These are phyloP conservation scores for Aphelinus atriplicis DNA, from an alignment of 1,140 invertebrate genomes.

Conservation along the genomic window DNA sequence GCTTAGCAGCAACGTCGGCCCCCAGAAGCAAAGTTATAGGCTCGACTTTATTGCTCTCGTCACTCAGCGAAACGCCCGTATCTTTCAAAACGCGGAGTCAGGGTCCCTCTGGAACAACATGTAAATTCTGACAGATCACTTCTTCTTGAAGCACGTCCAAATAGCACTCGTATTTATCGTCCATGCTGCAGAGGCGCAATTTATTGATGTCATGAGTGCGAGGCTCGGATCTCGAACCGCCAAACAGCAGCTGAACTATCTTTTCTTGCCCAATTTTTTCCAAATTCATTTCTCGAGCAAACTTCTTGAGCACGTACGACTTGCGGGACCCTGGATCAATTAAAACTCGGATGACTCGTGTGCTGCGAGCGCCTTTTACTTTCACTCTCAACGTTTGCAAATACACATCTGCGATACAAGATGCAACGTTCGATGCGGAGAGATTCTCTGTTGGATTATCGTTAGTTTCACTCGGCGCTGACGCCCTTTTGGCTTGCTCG, in stretches of 20 bases:
- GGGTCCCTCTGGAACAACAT: background rate
- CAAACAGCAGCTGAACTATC: conserved; percentile 30
- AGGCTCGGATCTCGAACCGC: conserved; percentile 5
- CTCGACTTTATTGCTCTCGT: no score
- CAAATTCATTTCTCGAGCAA: conserved; percentile 14
- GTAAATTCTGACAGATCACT: conserved; percentile 37
- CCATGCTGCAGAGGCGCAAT: conserved; percentile 9
- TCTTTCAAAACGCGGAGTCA: conserved; percentile 31
- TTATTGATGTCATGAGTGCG: conserved; percentile 23
- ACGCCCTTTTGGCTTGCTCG: background rate
- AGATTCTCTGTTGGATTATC: no score
- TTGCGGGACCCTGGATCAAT: conserved; percentile 35
- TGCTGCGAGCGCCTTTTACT: background rate
- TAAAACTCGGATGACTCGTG: conserved; percentile 21
- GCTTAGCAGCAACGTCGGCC: no score
- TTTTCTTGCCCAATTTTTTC: background rate
- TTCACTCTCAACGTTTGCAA: conserved; percentile 28
- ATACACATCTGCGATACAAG: conserved; percentile 37
- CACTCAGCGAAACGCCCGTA: conserved; percentile 40
- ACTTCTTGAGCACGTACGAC: conserved; percentile 25
- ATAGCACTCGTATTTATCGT: conserved; percentile 29
- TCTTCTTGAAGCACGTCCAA: conserved; percentile 38
- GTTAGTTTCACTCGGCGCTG: conserved; percentile 5
- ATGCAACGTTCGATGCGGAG: no score
- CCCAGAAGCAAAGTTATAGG: no score